Evolutionary conservation across 2,797 vertebrate species (phyloP), one percentile per base, ranked within the genome.

Genomic region (Nannoperca australis): DNA sequence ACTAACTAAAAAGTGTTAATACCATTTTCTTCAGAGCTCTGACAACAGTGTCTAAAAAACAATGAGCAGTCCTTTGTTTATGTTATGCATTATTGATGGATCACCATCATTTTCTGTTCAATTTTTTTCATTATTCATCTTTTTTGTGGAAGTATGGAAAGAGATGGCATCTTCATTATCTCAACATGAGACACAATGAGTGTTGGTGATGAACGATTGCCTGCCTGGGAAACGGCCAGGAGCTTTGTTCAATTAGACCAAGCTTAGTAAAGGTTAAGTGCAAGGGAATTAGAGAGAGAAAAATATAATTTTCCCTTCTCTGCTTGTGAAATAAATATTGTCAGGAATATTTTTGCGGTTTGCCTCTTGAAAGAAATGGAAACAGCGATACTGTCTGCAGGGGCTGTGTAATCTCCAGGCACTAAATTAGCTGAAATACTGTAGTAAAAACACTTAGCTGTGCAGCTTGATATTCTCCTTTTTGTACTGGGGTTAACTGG

Each of bases 201-300:
- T 45, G 62, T 42, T 67, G 40, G 66, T 80, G 79, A 91, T 93
- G 90, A 93, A 91, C 83, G 80, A 93, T 89, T 62, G 76, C 66
- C 82, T 84, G 80, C 83, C 83, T 83, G 76, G 59, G 86, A 84
- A 89, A 78, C 88, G 53, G 68, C 45, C 61, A 87, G 83, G 64
- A 76, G 64, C 75, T 68, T 65, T 71, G 82, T 88, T 90, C 85
- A 92, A 91, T 93, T 93, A 94, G 51, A 78, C 54, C 22, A 30
- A 51, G 84, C 79, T 88, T 81, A 83, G 82, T 34, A 70, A 47
- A 70, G 67, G 70, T 54, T 42, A 87, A 76, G 65, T 67, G 53
- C 9, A 44, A 14, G 49, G 71, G 50, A 73, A 84, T 58, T 47
- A 64, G 42, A 47, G 24, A 32, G 47, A 73, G 66, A 47, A 75